A percentile compares a stretch with the other conserved stretches of the same genome.
Evolutionary conservation across 64 coral and sea anemone genomes (phyloP).

Genomic region (Porites lutea): DNA sequence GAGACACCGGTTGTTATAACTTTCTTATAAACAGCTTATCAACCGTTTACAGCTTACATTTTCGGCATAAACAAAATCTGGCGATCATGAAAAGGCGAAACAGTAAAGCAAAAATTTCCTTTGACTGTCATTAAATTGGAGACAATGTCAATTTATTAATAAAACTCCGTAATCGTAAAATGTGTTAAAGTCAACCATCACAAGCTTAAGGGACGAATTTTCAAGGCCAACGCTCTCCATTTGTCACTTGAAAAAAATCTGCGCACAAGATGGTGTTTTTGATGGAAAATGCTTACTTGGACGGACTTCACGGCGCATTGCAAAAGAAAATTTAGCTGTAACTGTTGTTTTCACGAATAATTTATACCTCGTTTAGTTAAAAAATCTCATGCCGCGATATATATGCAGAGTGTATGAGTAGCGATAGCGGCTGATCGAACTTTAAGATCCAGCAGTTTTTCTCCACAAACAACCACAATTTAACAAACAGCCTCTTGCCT

Average conservation of each 20-base stretch:
- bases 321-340: not conserved
- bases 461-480: not conserved
- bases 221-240: not conserved
- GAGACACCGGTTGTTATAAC: slow-evolving; percentile 8
- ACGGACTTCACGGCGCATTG: too few relatives aligned
- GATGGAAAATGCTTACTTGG: not conserved
- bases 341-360: not conserved
- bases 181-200: not conserved
- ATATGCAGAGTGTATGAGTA: not conserved
- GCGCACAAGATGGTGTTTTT: not conserved
- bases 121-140: not conserved
- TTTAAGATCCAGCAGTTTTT: too few relatives aligned
- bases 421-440: not conserved
- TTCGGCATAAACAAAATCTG: not conserved
- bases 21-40: not conserved
- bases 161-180: not conserved
- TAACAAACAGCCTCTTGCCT: not conserved
- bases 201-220: not conserved
- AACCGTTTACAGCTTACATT: not conserved
- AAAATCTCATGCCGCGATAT: not conserved
- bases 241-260: not conserved
- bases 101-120: not conserved
- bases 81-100: not conserved
- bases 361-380: not conserved
- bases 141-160: not conserved